Base-by-base conservation (phyloP, 2,113 vertebrate species). In the Pimephales promelas region DNA sequence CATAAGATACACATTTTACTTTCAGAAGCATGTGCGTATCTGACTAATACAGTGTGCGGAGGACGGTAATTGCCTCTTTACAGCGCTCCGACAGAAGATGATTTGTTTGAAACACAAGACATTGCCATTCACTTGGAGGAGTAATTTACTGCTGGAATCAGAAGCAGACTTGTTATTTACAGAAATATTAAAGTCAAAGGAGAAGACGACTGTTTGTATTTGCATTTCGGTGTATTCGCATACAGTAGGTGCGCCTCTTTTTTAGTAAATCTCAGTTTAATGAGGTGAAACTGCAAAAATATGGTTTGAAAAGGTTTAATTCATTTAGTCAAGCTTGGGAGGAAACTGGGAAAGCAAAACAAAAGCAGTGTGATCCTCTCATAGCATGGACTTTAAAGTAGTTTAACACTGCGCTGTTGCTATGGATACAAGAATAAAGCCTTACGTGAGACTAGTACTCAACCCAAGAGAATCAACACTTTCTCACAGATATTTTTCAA, bases 391-490 rank as follows among this genome's bases (percentile, higher is more conserved):
- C 62, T 87, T 87, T 79, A 72, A 75, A 47, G 75, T 52, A 79
- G 76, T 70, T 83, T 81, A 70, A 56, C 26, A 66, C 70, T 13
- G 54, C 34, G 45, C 80, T 52, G 87, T 85, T 88, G 77, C 89
- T 86, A 87, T 90, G 86, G 87, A 85, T 76, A 90, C 86, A 49
- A 73, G 49, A 84, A 87, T 24, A 52, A 86, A 87, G 66, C 75
- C 77, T 47, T 74, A 81, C 76, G 14, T 24, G 43, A 36, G 86
- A 83, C n/a, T 82, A 49, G 83, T 88, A 84, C 83, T 54, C 72
- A 81, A 54, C 81, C 49, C 54, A 59, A 13, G 81, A 84, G 81
- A 85, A 73, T 88, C 75, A 81, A 57, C 36, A 56, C n/a, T 87
- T 85, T 76, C 54, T 78, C 31, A 1, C 31, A 66, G 40, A 71